Conservation (phyloP, 2,888 invertebrate genomes). For the Lathronympha strigana region DNA sequence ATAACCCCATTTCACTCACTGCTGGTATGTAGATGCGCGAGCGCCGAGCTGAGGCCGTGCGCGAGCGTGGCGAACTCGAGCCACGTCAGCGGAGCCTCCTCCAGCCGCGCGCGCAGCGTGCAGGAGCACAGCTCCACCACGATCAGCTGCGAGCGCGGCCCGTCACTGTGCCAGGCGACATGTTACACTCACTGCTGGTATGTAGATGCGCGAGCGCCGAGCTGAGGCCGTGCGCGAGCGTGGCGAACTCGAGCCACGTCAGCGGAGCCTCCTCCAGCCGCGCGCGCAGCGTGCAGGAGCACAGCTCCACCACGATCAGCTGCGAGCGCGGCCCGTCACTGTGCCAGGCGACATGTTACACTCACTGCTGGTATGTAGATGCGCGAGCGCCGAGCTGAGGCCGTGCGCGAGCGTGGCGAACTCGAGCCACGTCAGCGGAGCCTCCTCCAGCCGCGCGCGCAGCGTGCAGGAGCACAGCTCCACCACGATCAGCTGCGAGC, state of each 20-base stretch:
- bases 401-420: slow-evolving; percentile 92
- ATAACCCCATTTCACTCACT: slow-evolving; percentile 69
- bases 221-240: slow-evolving; percentile 92
- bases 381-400: slow-evolving; percentile 92
- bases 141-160: slow-evolving; percentile 59
- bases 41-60: slow-evolving; percentile 91
- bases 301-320: slow-evolving; percentile 88
- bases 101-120: slow-evolving; percentile 90
- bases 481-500: slow-evolving; percentile 83
- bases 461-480: slow-evolving; percentile 90
- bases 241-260: slow-evolving; percentile 89
- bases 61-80: slow-evolving; percentile 89
- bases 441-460: slow-evolving; percentile 88
- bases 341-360: too few relatives aligned
- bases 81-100: slow-evolving; percentile 89
- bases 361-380: slow-evolving; percentile 91
- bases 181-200: slow-evolving; percentile 84
- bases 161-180: too few relatives aligned
- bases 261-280: slow-evolving; percentile 89
- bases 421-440: slow-evolving; percentile 88
- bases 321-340: neutral
- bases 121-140: slow-evolving; percentile 91
- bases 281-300: slow-evolving; percentile 89
- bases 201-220: slow-evolving; percentile 94
- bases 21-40: slow-evolving; percentile 93